phyloP scores from a whole-genome alignment of 2,113 vertebrate genomes.

The Vulpes lagopus region DNA sequence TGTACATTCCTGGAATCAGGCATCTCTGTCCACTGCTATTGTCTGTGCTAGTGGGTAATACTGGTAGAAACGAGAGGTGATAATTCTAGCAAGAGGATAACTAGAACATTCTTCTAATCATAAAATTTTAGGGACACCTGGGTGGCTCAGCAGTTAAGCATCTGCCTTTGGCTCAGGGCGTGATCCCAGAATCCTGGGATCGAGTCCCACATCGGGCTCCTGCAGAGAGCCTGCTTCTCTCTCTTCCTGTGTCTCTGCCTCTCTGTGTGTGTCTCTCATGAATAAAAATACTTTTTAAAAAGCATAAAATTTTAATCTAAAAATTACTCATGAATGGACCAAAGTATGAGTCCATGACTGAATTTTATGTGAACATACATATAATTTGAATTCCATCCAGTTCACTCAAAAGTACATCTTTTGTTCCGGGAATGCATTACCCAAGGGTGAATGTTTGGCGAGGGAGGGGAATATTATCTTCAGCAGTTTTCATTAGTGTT shows the following conservation, averaged over 20 bases:
- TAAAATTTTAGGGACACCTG: neutral
- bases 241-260: no score
- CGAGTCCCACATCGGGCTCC: no score
- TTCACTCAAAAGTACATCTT: neutral
- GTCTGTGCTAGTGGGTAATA: neutral
- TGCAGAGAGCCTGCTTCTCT: no score
- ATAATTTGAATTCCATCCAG: neutral
- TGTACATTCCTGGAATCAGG: neutral
- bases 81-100: neutral
- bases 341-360: neutral
- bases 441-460: neutral
- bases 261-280: no score
- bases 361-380: neutral
- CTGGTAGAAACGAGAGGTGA: neutral
- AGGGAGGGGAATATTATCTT: rapidly evolving
- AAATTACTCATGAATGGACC: neutral
- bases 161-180: no score
- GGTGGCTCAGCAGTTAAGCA: no score
- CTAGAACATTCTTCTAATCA: neutral
- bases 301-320: neutral
- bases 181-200: no score
- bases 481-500: neutral
- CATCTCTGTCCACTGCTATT: neutral
- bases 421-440: neutral
- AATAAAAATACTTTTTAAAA: no score